Conservation (phyloP, 2,797 vertebrate species). For the Tragelaphus oryx region DNA sequence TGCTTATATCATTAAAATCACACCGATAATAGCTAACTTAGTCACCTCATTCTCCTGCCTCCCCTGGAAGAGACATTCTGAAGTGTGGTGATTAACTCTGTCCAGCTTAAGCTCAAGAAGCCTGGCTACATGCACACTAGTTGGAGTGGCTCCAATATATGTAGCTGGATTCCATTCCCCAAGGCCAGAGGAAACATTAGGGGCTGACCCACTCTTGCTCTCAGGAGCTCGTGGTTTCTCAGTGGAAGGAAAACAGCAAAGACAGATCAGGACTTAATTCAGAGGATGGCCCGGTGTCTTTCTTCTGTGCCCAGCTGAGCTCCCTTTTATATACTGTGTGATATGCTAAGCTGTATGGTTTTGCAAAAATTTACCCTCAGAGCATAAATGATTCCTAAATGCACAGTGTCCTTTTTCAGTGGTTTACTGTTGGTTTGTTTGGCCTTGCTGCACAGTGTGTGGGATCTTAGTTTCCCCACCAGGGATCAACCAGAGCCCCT, state of each 20-base stretch:
- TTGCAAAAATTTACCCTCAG: neutral
- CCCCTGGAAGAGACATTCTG: neutral
- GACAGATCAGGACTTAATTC: neutral
- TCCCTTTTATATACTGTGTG: neutral
- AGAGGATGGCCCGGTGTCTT: neutral
- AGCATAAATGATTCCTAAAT: neutral
- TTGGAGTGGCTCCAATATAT: neutral
- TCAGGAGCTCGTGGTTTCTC: neutral
- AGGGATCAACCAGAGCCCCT: neutral
- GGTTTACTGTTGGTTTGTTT: neutral
- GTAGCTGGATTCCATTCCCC: neutral
- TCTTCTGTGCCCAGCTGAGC: neutral
- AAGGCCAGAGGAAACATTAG: neutral
- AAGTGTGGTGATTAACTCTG: neutral
- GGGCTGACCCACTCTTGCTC: neutral
- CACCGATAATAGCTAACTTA: neutral
- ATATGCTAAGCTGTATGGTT: neutral
- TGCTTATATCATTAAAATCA: neutral
- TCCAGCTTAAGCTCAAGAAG: neutral
- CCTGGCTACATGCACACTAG: neutral
- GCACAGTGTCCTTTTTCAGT: neutral
- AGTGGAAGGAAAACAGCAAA: neutral
- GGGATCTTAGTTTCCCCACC: neutral
- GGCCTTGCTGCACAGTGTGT: neutral
- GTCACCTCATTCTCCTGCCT: neutral